A percentile compares a stretch with the other conserved stretches of the same genome.
These are phyloP conservation scores for Globodera rostochiensis DNA, from an alignment of 1,140 invertebrate species.

Conservation along the genomic window DNA sequence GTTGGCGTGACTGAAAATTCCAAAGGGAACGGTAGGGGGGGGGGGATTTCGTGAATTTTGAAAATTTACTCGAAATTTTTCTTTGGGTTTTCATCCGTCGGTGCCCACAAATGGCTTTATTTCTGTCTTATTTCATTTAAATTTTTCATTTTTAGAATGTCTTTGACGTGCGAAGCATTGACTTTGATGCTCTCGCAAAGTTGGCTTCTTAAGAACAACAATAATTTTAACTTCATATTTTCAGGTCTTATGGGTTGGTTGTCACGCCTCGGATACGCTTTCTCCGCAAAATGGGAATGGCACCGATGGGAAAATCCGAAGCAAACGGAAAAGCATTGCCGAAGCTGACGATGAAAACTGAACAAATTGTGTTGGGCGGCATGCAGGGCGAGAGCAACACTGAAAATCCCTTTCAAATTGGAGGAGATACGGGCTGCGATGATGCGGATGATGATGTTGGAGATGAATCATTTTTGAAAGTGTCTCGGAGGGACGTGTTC, in stretches of 20 bases:
- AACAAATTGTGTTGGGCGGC: constrained; percentile 10
- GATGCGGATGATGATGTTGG: constrained; percentile 36
- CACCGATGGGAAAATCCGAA: constrained; percentile 31
- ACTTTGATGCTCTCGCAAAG: constrained; percentile 53
- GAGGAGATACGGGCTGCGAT: constrained; percentile 36
- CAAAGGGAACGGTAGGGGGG: too few species aligned
- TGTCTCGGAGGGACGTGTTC: constrained; percentile 55
- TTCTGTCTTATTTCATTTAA: not conserved
- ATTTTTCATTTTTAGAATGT: constrained; percentile 22
- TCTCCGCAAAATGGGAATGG: constrained; percentile 43
- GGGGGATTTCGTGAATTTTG: too few species aligned
- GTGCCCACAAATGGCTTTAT: too few species aligned
- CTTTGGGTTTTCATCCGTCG: too few species aligned
- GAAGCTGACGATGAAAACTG: not conserved
- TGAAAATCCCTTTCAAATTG: constrained; percentile 18
- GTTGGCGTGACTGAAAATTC: too few species aligned
- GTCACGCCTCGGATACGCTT: constrained; percentile 60
- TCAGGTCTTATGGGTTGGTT: constrained; percentile 59
- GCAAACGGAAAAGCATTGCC: not conserved
- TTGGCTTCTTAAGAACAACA: constrained; percentile 5
- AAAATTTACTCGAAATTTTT: too few species aligned
- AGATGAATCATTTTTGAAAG: constrained; percentile 51
- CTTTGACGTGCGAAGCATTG: constrained; percentile 59
- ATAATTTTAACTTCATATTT: not conserved
- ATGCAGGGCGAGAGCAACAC: not conserved